Conservation (phyloP, 2,797 vertebrate species). For the Pogoniulus pusillus region DNA sequence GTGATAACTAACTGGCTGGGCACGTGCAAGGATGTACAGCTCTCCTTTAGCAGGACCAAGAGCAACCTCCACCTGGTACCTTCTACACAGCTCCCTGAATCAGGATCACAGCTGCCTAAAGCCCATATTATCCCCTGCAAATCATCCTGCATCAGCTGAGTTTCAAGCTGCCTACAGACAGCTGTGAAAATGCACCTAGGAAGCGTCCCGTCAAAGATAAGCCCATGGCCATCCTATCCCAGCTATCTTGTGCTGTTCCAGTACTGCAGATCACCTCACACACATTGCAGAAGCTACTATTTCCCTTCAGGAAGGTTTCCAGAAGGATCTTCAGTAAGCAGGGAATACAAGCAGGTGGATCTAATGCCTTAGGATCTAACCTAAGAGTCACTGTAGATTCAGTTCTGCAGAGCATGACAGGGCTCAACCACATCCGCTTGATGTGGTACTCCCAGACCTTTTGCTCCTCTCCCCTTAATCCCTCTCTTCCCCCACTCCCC, state of each 20-base stretch:
- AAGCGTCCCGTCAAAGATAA: not conserved
- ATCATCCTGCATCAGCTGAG: not conserved
- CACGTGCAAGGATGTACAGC: not conserved
- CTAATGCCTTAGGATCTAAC: not conserved
- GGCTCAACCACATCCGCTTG: not conserved
- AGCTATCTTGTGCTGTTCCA: not conserved
- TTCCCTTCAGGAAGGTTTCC: not conserved
- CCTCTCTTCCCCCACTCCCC: not conserved
- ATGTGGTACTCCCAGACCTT: rapidly evolving
- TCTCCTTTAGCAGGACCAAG: not conserved
- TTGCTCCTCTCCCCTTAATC: not conserved
- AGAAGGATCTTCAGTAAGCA: not conserved
- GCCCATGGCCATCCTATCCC: not conserved
- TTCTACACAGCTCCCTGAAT: not conserved
- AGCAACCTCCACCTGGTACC: not conserved
- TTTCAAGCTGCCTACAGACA: not conserved
- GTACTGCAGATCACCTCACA: not conserved
- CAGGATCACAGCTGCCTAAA: not conserved
- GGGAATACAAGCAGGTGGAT: not conserved
- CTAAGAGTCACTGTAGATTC: not conserved
- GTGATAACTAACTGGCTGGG: not conserved
- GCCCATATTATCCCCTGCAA: not conserved
- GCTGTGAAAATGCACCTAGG: not conserved
- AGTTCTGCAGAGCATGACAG: not conserved
- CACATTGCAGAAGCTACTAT: not conserved